phyloP scores from a whole-genome alignment of 2,888 invertebrate genomes.

The Cataglyphis albicans region DNA sequence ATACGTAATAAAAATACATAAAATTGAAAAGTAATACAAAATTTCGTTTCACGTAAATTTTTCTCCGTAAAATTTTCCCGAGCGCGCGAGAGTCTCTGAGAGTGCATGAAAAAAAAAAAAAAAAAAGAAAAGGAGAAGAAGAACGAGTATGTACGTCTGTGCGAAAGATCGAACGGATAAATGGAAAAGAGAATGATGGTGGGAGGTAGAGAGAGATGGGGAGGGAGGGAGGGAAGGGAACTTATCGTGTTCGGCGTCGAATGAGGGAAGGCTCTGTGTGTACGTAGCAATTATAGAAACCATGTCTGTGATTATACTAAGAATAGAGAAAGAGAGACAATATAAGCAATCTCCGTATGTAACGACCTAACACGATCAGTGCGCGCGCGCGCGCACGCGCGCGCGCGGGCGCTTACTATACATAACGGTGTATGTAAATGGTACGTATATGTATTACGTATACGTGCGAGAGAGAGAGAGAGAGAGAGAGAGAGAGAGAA shows the following conservation, averaged over 20 bases:
- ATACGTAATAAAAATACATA: not conserved
- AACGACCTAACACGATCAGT: slow-evolving; percentile 71
- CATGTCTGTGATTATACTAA: slow-evolving; percentile 84
- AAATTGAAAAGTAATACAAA: not conserved
- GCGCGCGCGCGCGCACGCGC: slow-evolving; percentile 39
- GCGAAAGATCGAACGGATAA: slow-evolving; percentile 3
- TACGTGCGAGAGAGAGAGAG: too few relatives aligned
- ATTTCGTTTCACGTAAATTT: not conserved
- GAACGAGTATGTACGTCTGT: not conserved
- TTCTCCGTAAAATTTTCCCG: not conserved
- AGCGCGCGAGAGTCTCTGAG: not conserved
- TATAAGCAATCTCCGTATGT: slow-evolving; percentile 73
- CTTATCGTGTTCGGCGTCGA: slow-evolving; percentile 78
- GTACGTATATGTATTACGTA: slow-evolving; percentile 59
- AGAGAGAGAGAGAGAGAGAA: not conserved
- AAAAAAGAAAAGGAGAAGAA: too few relatives aligned
- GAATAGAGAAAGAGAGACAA: slow-evolving; percentile 78
- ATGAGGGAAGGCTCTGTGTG: slow-evolving; percentile 78
- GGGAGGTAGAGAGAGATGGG: not conserved
- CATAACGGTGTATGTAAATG: slow-evolving; percentile 67
- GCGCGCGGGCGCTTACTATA: slow-evolving; percentile 1
- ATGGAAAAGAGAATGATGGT: not conserved
- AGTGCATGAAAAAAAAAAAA: not conserved
- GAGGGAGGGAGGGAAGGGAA: slow-evolving; percentile 59
- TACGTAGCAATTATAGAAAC: slow-evolving; percentile 82